Conservation (phyloP, 2,888 invertebrate genomes). For the Invenusta paracnida region DNA sequence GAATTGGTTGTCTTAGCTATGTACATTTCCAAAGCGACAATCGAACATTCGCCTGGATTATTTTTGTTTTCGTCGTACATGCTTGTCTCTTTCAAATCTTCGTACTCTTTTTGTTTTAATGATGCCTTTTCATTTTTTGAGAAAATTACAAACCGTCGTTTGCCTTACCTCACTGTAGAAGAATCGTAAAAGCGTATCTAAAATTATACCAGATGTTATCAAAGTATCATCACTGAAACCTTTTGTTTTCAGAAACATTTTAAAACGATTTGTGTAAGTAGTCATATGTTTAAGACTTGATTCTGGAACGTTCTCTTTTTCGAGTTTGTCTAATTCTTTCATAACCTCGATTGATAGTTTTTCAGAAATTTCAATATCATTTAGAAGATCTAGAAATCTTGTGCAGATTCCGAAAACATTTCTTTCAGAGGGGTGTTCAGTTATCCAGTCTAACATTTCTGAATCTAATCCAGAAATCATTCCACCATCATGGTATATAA, state of each 20-base stretch:
- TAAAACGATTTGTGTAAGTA: not conserved
- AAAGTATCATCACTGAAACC: not conserved
- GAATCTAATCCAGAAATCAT: not conserved
- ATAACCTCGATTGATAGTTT: not conserved
- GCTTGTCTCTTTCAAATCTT: not conserved
- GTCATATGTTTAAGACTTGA: not conserved
- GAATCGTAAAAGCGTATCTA: not conserved
- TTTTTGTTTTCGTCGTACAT: not conserved
- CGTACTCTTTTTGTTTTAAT: too few species aligned
- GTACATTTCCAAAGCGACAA: too few species aligned
- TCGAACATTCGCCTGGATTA: too few species aligned
- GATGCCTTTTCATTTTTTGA: not conserved
- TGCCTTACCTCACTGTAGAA: not conserved
- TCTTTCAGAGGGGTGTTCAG: not conserved
- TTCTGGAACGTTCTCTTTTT: conserved; percentile 6
- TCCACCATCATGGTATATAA: not conserved
- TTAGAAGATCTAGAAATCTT: not conserved
- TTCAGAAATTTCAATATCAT: not conserved
- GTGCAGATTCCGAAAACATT: not conserved
- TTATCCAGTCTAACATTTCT: not conserved
- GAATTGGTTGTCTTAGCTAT: too few species aligned
- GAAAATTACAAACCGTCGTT: not conserved
- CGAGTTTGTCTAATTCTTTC: not conserved
- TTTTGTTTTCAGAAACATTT: not conserved
- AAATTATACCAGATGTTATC: not conserved